A percentile compares a stretch with the other conserved stretches of the same genome.
These are phyloP conservation scores for Pomatostomus ruficeps DNA, from an alignment of 2,113 vertebrate genomes.

Conservation along the genomic window DNA sequence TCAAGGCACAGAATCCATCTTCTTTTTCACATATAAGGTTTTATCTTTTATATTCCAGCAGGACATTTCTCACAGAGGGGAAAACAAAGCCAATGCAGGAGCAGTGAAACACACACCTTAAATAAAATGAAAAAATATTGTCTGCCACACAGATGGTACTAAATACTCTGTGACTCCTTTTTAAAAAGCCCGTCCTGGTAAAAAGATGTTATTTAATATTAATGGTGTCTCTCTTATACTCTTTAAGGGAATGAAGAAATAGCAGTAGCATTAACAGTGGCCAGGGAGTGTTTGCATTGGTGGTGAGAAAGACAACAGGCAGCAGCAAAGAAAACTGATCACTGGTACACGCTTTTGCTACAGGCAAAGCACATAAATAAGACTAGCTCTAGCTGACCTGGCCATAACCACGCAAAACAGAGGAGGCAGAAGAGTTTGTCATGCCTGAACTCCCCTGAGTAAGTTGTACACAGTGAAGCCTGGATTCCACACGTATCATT, in stretches of 20 bases:
- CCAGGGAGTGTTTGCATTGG: neutral
- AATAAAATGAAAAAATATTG: neutral
- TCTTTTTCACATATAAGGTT: neutral
- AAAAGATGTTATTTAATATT: neutral
- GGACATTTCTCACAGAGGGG: fast-evolving
- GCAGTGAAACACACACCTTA: neutral
- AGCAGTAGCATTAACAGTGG: neutral
- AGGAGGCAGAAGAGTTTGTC: neutral
- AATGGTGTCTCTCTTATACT: neutral
- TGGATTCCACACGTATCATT: neutral
- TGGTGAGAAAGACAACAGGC: neutral
- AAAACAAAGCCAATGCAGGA: neutral
- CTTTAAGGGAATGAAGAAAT: neutral
- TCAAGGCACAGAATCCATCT: neutral
- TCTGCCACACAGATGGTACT: neutral
- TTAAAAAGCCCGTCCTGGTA: neutral
- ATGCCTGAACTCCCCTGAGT: neutral
- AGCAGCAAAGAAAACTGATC: neutral
- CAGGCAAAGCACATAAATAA: neutral
- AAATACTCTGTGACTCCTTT: neutral
- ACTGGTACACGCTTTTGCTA: neutral
- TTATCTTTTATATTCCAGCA: neutral
- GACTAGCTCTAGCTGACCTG: neutral
- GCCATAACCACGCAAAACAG: neutral
- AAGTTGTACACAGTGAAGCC: neutral